These are phyloP conservation scores for Conops quadrifasciatus DNA, from an alignment of 2,888 invertebrate species.

Conservation along the genomic window DNA sequence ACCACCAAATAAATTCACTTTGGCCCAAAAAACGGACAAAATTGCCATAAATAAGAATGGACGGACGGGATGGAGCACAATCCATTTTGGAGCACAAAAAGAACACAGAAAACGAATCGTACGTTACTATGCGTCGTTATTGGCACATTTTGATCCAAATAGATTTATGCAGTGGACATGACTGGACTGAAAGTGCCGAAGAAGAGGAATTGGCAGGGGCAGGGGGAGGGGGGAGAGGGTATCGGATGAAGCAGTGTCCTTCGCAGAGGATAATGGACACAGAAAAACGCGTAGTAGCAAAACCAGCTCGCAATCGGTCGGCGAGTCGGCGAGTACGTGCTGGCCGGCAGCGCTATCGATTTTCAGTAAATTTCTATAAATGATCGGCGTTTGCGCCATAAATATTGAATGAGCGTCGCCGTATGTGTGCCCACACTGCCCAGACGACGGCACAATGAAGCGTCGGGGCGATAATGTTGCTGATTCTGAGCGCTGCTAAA, in stretches of 20 bases:
- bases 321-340: background rate
- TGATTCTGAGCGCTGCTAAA: too few species aligned
- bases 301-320: background rate
- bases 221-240: background rate
- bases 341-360: slow-evolving; percentile 12
- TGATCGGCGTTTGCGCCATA: slow-evolving; percentile 3
- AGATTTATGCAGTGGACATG: slow-evolving; percentile 8
- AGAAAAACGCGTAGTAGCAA: background rate
- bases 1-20: slow-evolving; percentile 10
- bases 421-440: background rate
- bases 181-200: background rate
- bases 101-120: background rate
- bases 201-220: background rate
- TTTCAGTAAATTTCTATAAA: background rate
- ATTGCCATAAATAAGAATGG: slow-evolving; percentile 9
- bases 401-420: slow-evolving; percentile 2
- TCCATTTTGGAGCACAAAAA: background rate
- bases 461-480: too few species aligned
- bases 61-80: background rate
- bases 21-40: background rate
- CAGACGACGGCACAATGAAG: too few species aligned
- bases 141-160: background rate
- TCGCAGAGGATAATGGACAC: too few species aligned
- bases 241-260: background rate
- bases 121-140: background rate